phyloP scores from a whole-genome alignment of 2,113 vertebrate species.

The Myodes glareolus region DNA sequence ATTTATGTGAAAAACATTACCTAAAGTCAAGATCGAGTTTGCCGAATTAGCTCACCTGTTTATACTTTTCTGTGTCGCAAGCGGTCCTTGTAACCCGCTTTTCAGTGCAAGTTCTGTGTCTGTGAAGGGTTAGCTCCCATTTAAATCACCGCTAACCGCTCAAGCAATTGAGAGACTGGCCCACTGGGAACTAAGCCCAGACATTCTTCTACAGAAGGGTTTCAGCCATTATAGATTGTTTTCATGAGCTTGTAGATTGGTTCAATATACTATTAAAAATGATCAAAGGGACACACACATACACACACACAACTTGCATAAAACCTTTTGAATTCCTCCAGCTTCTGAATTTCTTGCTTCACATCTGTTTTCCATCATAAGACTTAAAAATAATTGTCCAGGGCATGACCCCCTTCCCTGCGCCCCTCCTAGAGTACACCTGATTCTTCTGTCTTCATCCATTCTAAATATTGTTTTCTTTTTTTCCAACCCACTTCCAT shows the following conservation, averaged over 20 bases:
- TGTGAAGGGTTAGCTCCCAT: neutral
- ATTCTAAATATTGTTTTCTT: no score
- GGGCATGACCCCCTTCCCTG: accelerated
- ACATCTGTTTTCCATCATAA: neutral
- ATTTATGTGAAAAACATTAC: neutral
- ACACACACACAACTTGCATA: neutral
- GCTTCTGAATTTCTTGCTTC: neutral
- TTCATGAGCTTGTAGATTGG: neutral
- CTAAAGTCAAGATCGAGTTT: neutral
- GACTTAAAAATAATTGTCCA: neutral
- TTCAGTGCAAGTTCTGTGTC: neutral
- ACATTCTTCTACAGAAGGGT: neutral
- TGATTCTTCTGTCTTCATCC: neutral
- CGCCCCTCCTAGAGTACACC: accelerated
- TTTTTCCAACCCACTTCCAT: no score
- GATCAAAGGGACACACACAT: neutral
- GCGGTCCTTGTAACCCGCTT: neutral
- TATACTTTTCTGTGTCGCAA: neutral
- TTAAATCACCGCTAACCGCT: neutral
- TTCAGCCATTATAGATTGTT: neutral
- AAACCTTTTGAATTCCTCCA: neutral
- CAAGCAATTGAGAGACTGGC: neutral
- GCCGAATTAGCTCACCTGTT: neutral
- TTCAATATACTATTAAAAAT: neutral
- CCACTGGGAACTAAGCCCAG: neutral